phyloP scores from a whole-genome alignment of 2,797 vertebrate genomes.

The Chloroceryle inda region DNA sequence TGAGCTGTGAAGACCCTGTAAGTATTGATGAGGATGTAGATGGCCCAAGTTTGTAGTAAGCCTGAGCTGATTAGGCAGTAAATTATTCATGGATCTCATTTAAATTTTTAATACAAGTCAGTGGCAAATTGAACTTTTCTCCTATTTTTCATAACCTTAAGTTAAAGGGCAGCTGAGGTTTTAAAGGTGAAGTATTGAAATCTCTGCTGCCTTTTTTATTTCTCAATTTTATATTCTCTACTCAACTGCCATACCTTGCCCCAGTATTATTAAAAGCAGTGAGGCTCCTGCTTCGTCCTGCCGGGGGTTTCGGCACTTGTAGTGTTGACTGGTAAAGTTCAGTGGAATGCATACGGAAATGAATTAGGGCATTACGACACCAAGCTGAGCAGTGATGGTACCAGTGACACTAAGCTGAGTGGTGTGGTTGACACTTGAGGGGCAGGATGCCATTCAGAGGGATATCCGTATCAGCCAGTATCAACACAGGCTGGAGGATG shows the following conservation, averaged over 20 bases:
- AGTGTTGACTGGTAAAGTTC: not conserved
- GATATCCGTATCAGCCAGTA: too few species aligned
- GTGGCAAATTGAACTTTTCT: slow-evolving; percentile 14
- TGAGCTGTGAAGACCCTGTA: slow-evolving; percentile 90
- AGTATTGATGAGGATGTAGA: slow-evolving; percentile 72
- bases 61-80: slow-evolving; percentile 56
- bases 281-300: not conserved
- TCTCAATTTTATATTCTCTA: not conserved
- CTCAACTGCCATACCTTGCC: not conserved
- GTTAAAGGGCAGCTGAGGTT: not conserved
- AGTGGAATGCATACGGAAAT: not conserved
- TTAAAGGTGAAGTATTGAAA: not conserved
- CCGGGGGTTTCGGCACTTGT: not conserved
- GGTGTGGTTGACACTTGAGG: not conserved
- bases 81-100: slow-evolving; percentile 72
- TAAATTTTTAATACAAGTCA: slow-evolving; percentile 67
- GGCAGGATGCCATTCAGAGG: not conserved
- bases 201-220: not conserved
- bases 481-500: not conserved
- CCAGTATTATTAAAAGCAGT: not conserved
- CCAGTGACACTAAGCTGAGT: not conserved
- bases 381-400: not conserved
- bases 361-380: not conserved
- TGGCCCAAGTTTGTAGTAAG: not conserved
- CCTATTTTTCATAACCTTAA: slow-evolving; percentile 29